phyloP scores from a whole-genome alignment of 1,140 invertebrate genomes.

The Bursaphelenchus mucronatus region DNA sequence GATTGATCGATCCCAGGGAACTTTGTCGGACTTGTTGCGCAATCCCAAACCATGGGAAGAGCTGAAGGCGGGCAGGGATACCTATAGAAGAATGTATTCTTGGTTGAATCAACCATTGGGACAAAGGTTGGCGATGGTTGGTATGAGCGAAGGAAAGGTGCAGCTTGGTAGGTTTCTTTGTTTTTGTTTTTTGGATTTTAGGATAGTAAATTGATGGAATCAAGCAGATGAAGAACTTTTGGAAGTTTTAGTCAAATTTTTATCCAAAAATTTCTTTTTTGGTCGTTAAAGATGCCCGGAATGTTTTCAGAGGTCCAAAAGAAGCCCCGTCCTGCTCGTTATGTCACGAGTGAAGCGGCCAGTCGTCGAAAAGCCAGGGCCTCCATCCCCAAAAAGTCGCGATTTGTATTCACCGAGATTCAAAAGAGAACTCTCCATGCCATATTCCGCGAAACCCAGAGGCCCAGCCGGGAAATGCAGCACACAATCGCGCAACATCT shows the following conservation, averaged over 20 bases:
- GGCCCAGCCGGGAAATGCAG: conserved; percentile 99
- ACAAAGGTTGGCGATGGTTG: conserved; percentile 53
- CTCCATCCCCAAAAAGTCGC: conserved; percentile 84
- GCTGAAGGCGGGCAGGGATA: conserved; percentile 59
- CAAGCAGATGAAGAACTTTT: too few species aligned
- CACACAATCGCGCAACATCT: conserved; percentile 95
- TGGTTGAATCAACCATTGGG: conserved; percentile 58
- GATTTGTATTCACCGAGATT: conserved; percentile 98
- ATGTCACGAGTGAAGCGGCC: too few species aligned
- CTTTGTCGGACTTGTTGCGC: conserved; percentile 56
- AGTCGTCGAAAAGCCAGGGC: conserved; percentile 18
- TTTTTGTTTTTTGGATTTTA: too few species aligned
- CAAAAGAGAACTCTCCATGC: conserved; percentile 84
- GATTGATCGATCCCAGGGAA: conserved; percentile 57
- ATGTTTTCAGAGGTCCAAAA: too few species aligned
- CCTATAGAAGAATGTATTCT: conserved; percentile 60
- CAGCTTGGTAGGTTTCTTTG: too few species aligned
- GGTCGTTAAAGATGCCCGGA: too few species aligned
- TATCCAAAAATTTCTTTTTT: too few species aligned
- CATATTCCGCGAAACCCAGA: conserved; percentile 86
- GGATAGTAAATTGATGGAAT: too few species aligned
- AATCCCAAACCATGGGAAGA: conserved; percentile 61
- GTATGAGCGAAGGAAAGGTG: conserved; percentile 53
- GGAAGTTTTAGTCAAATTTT: too few species aligned
- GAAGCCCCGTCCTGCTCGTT: too few species aligned